A percentile compares a stretch with the other conserved stretches of the same genome.
Conservation (phyloP, 2,113 vertebrate genomes). For the Ctenomys sociabilis region DNA sequence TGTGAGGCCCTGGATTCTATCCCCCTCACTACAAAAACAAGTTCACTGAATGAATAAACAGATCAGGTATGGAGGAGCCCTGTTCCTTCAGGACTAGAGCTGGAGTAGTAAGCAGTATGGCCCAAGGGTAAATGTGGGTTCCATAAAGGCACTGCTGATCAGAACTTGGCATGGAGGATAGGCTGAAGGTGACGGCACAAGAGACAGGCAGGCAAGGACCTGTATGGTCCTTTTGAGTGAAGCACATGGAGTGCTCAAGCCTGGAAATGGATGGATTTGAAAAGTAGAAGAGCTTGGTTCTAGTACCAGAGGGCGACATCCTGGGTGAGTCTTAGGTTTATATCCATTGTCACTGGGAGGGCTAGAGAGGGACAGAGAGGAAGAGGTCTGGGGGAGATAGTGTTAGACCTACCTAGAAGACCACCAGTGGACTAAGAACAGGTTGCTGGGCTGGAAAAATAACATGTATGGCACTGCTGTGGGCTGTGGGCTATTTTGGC, state of each 20-base stretch:
- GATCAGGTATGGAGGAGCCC: neutral
- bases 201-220: neutral
- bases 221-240: neutral
- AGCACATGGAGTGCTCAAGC: neutral
- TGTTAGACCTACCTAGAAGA: neutral
- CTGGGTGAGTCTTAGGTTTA: neutral
- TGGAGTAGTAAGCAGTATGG: neutral
- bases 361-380: neutral
- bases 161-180: neutral
- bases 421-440: neutral
- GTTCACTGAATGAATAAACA: neutral
- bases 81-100: slow-evolving; percentile 17
- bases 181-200: neutral
- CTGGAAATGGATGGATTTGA: neutral
- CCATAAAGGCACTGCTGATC: neutral
- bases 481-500: neutral
- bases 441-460: neutral
- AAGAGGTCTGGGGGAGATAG: neutral
- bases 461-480: neutral
- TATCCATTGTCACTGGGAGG: neutral
- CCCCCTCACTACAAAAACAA: neutral
- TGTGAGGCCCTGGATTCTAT: neutral
- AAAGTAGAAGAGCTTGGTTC: neutral
- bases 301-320: neutral
- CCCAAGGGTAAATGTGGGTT: neutral